These are phyloP conservation scores for Tragopan temminckii DNA, from an alignment of 2,797 vertebrate species.

Conservation along the genomic window DNA sequence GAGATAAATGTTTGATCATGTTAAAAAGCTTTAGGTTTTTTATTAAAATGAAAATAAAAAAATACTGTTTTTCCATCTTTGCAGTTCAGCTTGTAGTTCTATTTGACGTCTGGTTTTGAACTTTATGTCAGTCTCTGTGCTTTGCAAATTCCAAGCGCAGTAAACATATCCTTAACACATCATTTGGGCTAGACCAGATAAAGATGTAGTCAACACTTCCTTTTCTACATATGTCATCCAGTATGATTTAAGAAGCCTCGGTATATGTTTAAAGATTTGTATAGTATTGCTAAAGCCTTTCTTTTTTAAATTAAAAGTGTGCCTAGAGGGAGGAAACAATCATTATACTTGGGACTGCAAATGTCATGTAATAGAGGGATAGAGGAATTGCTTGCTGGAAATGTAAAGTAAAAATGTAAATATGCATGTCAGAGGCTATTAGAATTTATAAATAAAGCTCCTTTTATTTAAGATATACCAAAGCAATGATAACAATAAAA, in stretches of 20 bases:
- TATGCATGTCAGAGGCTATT: not conserved
- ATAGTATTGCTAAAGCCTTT: not conserved
- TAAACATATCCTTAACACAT: not conserved
- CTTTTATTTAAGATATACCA: not conserved
- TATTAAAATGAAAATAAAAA: not conserved
- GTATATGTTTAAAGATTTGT: not conserved
- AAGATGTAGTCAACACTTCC: not conserved
- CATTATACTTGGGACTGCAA: not conserved
- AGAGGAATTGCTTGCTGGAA: not conserved
- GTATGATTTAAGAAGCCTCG: not conserved
- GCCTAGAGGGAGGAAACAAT: not conserved
- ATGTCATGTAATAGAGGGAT: not conserved
- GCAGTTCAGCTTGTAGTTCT: not conserved
- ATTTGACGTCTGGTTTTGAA: not conserved
- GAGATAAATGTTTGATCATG: not conserved
- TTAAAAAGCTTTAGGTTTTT: not conserved
- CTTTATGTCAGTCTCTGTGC: not conserved
- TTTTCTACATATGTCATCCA: not conserved
- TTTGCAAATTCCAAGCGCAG: conserved; percentile 7
- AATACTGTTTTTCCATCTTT: not conserved
- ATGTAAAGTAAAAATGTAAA: not conserved
- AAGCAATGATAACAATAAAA: not conserved
- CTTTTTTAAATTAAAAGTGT: conserved; percentile 14
- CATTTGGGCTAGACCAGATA: not conserved
- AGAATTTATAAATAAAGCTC: conserved; percentile 2